These are phyloP conservation scores for Sarcophaga caerulescens DNA, from an alignment of 2,888 invertebrate genomes.

Conservation along the genomic window DNA sequence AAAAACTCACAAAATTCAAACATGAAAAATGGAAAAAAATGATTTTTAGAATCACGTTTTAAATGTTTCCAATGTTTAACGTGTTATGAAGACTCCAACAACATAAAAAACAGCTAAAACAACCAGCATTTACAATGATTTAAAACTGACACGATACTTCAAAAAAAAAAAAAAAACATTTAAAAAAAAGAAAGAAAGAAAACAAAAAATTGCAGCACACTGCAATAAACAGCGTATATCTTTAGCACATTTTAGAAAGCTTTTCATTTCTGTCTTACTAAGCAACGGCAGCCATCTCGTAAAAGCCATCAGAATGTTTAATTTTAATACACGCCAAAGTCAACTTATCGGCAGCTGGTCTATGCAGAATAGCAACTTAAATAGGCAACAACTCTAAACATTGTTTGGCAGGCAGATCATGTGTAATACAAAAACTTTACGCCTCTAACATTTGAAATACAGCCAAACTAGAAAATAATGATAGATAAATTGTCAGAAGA, in stretches of 20 bases:
- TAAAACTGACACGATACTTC: slow-evolving; percentile 68
- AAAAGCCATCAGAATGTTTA: slow-evolving; percentile 66
- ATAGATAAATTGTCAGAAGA: slow-evolving; percentile 30
- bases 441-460: slow-evolving; percentile 43
- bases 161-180: slow-evolving; percentile 48
- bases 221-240: slow-evolving; percentile 40
- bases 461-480: slow-evolving; percentile 56
- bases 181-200: slow-evolving; percentile 19
- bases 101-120: slow-evolving; percentile 26
- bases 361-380: background rate
- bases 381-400: slow-evolving; percentile 24
- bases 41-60: slow-evolving; percentile 68
- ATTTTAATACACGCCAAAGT: slow-evolving; percentile 64
- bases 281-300: background rate
- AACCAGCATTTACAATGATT: slow-evolving; percentile 66
- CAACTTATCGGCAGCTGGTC: slow-evolving; percentile 64
- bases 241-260: slow-evolving; percentile 64
- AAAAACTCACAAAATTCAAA: slow-evolving; percentile 65
- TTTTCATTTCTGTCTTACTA: slow-evolving; percentile 54
- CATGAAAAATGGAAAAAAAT: slow-evolving; percentile 67
- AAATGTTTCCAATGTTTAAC: slow-evolving; percentile 68
- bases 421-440: slow-evolving; percentile 51
- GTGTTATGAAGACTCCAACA: slow-evolving; percentile 66
- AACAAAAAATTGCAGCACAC: slow-evolving; percentile 27
- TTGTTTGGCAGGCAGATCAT: slow-evolving; percentile 36